These are phyloP conservation scores for Arrhamphus sclerolepis DNA, from an alignment of 2,797 vertebrate genomes.

Conservation along the genomic window DNA sequence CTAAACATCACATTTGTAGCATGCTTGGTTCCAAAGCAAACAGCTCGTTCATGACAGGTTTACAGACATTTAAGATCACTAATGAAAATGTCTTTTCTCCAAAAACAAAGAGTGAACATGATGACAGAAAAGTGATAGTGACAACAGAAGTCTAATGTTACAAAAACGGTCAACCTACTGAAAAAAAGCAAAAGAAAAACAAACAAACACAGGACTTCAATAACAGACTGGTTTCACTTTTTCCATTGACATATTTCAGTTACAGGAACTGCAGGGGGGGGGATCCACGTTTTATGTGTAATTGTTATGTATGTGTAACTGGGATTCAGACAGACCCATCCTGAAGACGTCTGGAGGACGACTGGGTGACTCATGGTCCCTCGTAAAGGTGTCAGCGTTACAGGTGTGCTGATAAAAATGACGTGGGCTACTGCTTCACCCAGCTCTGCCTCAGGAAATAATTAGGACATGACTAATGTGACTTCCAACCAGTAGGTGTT, in stretches of 20 bases:
- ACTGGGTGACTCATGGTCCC: constrained; percentile 42
- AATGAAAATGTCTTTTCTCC: constrained; percentile 38
- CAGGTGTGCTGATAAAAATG: constrained; percentile 41
- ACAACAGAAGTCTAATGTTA: no score
- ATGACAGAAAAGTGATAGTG: no score
- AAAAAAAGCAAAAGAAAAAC: not conserved
- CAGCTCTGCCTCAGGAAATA: constrained; percentile 28
- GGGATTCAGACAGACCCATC: constrained; percentile 27
- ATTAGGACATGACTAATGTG: constrained; percentile 38
- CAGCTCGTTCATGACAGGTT: constrained; percentile 41
- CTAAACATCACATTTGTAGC: constrained; percentile 43
- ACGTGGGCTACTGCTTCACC: constrained; percentile 17
- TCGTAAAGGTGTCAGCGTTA: constrained; percentile 25
- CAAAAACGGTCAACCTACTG: no score
- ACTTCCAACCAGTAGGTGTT: not conserved
- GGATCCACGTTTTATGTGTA: no score
- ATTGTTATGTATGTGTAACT: not conserved
- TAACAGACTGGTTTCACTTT: no score
- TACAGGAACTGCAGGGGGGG: no score
- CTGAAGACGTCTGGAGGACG: constrained; percentile 5
- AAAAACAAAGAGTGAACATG: constrained; percentile 22
- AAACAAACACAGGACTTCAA: not conserved
- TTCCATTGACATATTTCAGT: no score
- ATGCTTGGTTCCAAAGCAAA: constrained; percentile 52
- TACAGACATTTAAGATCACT: constrained; percentile 35